A percentile compares a stretch with the other conserved stretches of the same genome.
phyloP scores from a whole-genome alignment of 2,888 invertebrate species.

The Apodemia mormo region DNA sequence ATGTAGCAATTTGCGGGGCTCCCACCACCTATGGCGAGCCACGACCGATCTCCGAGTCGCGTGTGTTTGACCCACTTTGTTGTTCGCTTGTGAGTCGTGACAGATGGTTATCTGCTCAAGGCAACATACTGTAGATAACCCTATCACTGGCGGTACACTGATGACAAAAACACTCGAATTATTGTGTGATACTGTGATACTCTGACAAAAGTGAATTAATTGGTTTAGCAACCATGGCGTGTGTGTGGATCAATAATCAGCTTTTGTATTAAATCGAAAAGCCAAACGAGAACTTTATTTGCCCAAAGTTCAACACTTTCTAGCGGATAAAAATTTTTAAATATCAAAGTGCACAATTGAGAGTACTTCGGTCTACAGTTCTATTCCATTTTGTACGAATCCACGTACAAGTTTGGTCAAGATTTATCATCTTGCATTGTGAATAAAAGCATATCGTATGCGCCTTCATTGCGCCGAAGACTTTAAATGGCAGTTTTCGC shows the following conservation, averaged over 20 bases:
- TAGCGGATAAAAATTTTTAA: no score
- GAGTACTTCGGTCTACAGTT: no score
- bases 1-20: constrained; percentile 9
- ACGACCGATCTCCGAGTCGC: constrained; percentile 10
- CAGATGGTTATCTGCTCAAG: neutral
- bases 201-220: neutral
- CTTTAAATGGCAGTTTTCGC: no score
- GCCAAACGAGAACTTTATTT: no score
- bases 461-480: no score
- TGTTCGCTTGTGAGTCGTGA: neutral
- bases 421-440: no score
- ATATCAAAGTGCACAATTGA: no score
- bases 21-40: constrained; percentile 11
- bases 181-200: neutral
- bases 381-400: no score
- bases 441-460: no score
- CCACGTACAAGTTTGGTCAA: no score
- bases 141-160: neutral
- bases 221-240: neutral
- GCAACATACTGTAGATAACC: neutral
- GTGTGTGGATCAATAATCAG: neutral
- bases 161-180: neutral
- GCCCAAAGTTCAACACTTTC: no score
- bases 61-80: constrained; percentile 13
- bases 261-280: no score